These are phyloP conservation scores for Scaptomyza graminum DNA, from an alignment of 1,140 invertebrate species.

Conservation along the genomic window DNA sequence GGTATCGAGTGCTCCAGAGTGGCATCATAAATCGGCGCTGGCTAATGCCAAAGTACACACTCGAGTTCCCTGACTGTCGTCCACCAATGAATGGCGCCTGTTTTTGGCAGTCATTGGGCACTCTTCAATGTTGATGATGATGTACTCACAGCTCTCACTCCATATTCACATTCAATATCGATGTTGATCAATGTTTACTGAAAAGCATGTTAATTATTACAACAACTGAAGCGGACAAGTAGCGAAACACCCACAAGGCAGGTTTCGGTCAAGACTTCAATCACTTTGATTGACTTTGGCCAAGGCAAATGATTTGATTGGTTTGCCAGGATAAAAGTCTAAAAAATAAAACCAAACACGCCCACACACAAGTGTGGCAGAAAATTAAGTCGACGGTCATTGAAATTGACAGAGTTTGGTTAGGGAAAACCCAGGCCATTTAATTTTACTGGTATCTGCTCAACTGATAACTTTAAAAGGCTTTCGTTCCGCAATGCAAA, in stretches of 20 bases:
- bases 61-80: slow-evolving; percentile 37
- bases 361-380: slow-evolving; percentile 6
- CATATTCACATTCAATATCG: slow-evolving; percentile 25
- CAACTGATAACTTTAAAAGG: slow-evolving; percentile 11
- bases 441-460: neutral
- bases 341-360: too few species aligned
- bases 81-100: slow-evolving; percentile 37
- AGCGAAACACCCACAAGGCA: neutral
- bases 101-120: slow-evolving; percentile 59
- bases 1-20: slow-evolving; percentile 46
- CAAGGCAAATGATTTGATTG: slow-evolving; percentile 28
- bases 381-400: slow-evolving; percentile 21
- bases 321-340: neutral
- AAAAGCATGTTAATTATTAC: slow-evolving; percentile 26
- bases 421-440: neutral
- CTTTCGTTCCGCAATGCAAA: neutral
- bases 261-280: slow-evolving; percentile 19
- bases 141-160: slow-evolving; percentile 13
- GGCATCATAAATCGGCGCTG: slow-evolving; percentile 64
- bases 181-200: slow-evolving; percentile 23
- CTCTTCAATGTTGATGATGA: slow-evolving; percentile 6
- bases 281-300: slow-evolving; percentile 39
- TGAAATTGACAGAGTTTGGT: slow-evolving; percentile 36
- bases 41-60: slow-evolving; percentile 64
- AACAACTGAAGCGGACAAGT: neutral